phyloP scores from a whole-genome alignment of 2,888 invertebrate species.

The Notocelia uddmanniana region DNA sequence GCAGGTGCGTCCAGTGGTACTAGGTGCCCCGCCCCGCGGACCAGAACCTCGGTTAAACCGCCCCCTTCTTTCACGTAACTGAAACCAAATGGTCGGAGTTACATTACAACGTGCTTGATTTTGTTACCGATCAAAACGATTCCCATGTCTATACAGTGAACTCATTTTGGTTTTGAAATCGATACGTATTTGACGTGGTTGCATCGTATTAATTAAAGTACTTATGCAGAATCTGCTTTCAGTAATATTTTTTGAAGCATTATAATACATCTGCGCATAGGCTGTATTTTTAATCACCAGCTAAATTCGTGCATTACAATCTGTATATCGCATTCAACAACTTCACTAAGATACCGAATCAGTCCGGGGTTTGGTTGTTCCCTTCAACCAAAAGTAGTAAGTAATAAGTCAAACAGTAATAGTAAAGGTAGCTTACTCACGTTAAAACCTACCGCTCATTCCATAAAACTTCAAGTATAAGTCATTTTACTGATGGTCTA shows the following conservation, averaged over 20 bases:
- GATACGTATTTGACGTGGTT: background rate
- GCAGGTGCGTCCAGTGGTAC: constrained; percentile 87
- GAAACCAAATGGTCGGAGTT: constrained; percentile 43
- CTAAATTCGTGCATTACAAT: background rate
- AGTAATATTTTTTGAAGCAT: background rate
- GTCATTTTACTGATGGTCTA: no score
- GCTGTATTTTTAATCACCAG: background rate
- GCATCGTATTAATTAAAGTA: no score
- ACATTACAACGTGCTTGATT: constrained; percentile 6
- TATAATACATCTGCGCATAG: background rate
- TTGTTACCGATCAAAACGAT: background rate
- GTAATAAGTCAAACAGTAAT: no score
- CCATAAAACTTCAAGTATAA: no score
- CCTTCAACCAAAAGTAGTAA: no score
- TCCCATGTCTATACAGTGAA: background rate
- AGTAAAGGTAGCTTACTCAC: no score
- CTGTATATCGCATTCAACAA: background rate
- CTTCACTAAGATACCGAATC: background rate
- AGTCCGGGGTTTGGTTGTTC: background rate
- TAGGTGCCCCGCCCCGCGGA: constrained; percentile 87
- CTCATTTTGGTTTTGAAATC: background rate
- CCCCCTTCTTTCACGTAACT: constrained; percentile 86
- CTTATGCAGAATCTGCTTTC: background rate
- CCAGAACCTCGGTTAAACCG: constrained; percentile 84
- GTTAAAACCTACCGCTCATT: no score